Conservation (phyloP, 2,113 vertebrate species). For the Peromyscus polionotus region DNA sequence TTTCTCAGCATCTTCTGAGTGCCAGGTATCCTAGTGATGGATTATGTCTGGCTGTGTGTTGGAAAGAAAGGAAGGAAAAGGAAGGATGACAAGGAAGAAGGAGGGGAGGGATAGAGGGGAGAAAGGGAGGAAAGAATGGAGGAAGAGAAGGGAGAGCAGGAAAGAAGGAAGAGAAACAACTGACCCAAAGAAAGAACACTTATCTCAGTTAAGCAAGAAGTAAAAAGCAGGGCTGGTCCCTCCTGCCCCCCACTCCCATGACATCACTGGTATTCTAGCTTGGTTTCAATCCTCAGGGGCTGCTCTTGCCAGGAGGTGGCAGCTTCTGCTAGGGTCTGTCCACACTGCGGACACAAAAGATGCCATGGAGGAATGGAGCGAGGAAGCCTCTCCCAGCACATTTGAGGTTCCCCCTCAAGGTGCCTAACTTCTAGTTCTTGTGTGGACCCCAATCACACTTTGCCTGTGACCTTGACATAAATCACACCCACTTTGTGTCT, state of each 20-base stretch:
- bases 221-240: not conserved
- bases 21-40: not conserved
- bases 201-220: not conserved
- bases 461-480: not conserved
- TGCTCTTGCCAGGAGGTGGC: not conserved
- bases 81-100: not conserved
- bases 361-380: rapidly evolving
- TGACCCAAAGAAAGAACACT: not conserved
- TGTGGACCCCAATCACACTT: not conserved
- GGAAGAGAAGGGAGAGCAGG: too few species aligned
- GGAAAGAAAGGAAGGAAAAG: not conserved
- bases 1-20: not conserved
- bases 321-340: not conserved
- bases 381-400: not conserved
- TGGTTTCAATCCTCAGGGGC: not conserved
- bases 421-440: not conserved
- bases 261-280: rapidly evolving
- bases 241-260: too few species aligned
- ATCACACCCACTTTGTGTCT: not conserved
- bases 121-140: too few species aligned
- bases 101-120: not conserved
- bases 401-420: not conserved
- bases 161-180: not conserved
- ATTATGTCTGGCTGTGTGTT: rapidly evolving
- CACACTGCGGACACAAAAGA: not conserved